phyloP scores from a whole-genome alignment of 2,888 invertebrate genomes.

The Archips xylosteana region DNA sequence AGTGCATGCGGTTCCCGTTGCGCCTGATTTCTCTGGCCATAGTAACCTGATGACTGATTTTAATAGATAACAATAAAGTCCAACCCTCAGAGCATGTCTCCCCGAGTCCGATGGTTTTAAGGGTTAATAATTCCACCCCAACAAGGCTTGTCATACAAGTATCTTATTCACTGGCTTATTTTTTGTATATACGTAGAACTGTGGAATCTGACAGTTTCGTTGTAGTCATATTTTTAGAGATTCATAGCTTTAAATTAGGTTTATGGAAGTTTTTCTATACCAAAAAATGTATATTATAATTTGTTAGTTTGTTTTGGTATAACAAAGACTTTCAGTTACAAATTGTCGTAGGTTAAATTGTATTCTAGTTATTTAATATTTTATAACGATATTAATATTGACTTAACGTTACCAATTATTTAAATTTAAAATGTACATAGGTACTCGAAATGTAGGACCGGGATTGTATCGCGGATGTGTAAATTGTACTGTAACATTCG shows the following conservation, averaged over 20 bases:
- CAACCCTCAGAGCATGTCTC: conserved; percentile 57
- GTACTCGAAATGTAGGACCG: conserved; percentile 57
- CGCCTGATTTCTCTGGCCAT: conserved; percentile 69
- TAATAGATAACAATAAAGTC: conserved; percentile 44
- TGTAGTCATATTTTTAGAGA: conserved; percentile 79
- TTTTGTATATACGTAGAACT: conserved; percentile 59
- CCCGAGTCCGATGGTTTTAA: conserved; percentile 56
- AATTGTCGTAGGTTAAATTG: conserved; percentile 74
- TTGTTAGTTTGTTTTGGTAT: conserved; percentile 79
- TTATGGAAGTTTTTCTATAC: conserved; percentile 78
- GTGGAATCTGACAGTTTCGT: conserved; percentile 63
- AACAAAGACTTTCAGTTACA: conserved; percentile 75
- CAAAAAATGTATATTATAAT: conserved; percentile 81
- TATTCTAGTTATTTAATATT: conserved; percentile 72
- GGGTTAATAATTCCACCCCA: conserved; percentile 13
- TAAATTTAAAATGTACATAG: conserved; percentile 61
- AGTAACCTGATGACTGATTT: conserved; percentile 50
- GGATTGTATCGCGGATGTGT: conserved; percentile 62
- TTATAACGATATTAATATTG: conserved; percentile 62
- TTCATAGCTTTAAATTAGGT: conserved; percentile 81
- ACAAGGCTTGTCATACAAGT: conserved; percentile 26
- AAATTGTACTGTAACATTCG: conserved; percentile 65
- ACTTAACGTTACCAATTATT: conserved; percentile 73
- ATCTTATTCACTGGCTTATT: conserved; percentile 45
- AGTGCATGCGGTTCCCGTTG: conserved; percentile 50